Conservation (phyloP, 2,797 vertebrate species). For the Paguma larvata region DNA sequence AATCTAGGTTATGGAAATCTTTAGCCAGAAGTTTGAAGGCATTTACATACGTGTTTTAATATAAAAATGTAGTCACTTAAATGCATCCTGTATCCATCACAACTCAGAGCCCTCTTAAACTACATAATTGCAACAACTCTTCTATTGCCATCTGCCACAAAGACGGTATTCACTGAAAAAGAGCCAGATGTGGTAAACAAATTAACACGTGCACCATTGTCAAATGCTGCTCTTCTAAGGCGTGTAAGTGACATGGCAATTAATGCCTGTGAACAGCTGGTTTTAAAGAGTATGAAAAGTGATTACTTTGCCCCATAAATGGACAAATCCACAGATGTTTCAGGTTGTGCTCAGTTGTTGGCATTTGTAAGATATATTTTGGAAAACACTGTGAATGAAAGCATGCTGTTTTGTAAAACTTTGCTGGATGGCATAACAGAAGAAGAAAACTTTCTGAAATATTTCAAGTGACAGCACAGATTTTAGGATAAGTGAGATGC, state of each 20-base stretch:
- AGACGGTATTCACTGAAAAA: conserved; percentile 68
- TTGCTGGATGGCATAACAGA: conserved; percentile 52
- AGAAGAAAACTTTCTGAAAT: conserved; percentile 64
- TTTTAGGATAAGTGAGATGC: neutral
- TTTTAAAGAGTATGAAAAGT: conserved; percentile 77
- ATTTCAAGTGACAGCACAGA: conserved; percentile 54
- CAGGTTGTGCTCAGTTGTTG: conserved; percentile 79
- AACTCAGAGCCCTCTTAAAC: conserved; percentile 62
- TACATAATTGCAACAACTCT: conserved; percentile 70
- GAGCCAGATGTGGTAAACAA: conserved; percentile 82
- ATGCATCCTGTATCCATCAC: neutral
- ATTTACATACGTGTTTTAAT: conserved; percentile 42
- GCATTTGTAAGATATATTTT: conserved; percentile 79
- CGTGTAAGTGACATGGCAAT: conserved; percentile 79
- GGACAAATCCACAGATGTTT: conserved; percentile 80
- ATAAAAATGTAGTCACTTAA: conserved; percentile 67
- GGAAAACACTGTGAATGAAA: conserved; percentile 72
- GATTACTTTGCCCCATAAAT: conserved; percentile 77
- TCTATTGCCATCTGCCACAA: conserved; percentile 73
- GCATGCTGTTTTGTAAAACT: conserved; percentile 74
- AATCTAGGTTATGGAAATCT: conserved; percentile 3
- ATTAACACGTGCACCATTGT: conserved; percentile 77
- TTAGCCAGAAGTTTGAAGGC: conserved; percentile 7
- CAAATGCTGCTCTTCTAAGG: conserved; percentile 72
- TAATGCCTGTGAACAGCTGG: conserved; percentile 82